Conservation (phyloP, 1,140 invertebrate species). For the Drosophila busckii region DNA sequence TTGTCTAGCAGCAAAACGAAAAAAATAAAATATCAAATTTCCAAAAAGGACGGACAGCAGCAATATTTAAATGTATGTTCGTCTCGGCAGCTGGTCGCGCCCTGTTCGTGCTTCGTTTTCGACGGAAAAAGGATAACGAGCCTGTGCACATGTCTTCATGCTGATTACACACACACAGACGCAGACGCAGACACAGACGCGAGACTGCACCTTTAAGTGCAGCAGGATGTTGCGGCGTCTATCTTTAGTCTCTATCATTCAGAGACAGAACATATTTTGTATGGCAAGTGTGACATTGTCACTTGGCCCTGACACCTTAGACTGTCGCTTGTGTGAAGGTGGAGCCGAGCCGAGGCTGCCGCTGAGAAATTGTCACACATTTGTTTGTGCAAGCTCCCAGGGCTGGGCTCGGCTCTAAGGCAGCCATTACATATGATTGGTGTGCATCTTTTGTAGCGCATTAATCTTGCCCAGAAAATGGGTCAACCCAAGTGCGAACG, state of each 20-base stretch:
- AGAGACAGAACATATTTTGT: slow-evolving; percentile 25
- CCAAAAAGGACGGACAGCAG: slow-evolving; percentile 19
- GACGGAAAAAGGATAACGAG: slow-evolving; percentile 66
- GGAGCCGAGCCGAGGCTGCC: slow-evolving; percentile 16
- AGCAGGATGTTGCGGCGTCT: slow-evolving; percentile 30
- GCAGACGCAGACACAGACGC: slow-evolving; percentile 43
- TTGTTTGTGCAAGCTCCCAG: slow-evolving; percentile 38
- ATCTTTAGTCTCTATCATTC: slow-evolving; percentile 22
- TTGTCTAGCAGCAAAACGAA: no score
- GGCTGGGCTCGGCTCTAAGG: slow-evolving; percentile 7
- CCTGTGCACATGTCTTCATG: slow-evolving; percentile 68
- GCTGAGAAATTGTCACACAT: slow-evolving; percentile 71
- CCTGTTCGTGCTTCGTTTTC: slow-evolving; percentile 17
- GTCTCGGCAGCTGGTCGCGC: slow-evolving; percentile 43
- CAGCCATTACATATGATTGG: slow-evolving; percentile 63
- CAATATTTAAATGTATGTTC: slow-evolving; percentile 58
- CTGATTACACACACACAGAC: slow-evolving; percentile 43
- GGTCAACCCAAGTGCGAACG: slow-evolving; percentile 66
- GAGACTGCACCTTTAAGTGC: slow-evolving; percentile 45
- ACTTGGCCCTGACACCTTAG: slow-evolving; percentile 66
- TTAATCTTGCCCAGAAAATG: slow-evolving; percentile 59
- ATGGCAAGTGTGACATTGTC: slow-evolving; percentile 66
- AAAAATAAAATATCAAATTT: slow-evolving; percentile 67
- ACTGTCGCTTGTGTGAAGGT: neutral
- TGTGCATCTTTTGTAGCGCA: slow-evolving; percentile 70